Percentiles rank a stretch among this genome's conserved stretches.
These are phyloP conservation scores for Cariama cristata DNA, from an alignment of 2,113 vertebrate species.

Conservation along the genomic window DNA sequence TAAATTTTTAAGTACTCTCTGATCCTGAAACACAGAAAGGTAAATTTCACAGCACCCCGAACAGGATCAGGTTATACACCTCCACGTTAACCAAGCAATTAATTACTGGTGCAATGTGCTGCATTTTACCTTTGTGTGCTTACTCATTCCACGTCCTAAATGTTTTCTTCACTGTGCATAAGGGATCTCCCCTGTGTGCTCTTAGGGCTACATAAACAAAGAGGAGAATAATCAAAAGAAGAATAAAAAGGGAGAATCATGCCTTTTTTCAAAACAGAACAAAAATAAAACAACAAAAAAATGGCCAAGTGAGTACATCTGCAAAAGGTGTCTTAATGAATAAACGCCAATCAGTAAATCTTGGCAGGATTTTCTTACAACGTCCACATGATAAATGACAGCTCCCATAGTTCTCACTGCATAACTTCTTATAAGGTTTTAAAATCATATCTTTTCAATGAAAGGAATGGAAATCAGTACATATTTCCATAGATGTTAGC, in stretches of 20 bases:
- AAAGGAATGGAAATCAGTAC: not conserved
- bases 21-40: not conserved
- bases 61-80: not conserved
- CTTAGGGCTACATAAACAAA: not conserved
- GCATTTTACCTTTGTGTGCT: not conserved
- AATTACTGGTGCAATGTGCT: not conserved
- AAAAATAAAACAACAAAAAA: not conserved
- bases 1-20: not conserved
- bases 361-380: not conserved
- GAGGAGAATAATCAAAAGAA: not conserved
- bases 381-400: not conserved
- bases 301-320: not conserved
- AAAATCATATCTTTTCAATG: not conserved
- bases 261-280: not conserved
- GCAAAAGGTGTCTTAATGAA: not conserved
- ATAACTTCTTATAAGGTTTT: not conserved
- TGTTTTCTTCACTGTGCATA: not conserved
- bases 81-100: not conserved
- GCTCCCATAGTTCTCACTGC: not conserved
- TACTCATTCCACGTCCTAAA: slow-evolving; percentile 4
- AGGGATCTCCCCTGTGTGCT: not conserved
- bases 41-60: not conserved
- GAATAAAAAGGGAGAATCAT: not conserved
- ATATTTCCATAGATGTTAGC: not conserved
- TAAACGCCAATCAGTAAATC: not conserved